Base-by-base conservation (phyloP, 2,797 vertebrate genomes). In the Sebastes alutus region DNA sequence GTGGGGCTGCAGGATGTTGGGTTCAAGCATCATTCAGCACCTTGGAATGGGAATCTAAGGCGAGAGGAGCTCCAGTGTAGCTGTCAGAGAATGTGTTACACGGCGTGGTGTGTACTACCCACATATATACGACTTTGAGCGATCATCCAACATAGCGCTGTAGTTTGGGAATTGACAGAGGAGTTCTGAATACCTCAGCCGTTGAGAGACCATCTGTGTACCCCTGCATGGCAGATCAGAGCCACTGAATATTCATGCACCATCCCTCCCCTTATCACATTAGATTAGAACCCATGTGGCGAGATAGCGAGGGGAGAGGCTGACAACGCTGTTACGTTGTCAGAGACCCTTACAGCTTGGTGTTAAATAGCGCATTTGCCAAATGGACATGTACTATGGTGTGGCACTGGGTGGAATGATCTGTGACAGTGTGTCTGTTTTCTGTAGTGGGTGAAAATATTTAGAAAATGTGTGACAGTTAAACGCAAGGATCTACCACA, bases 221-320 rank as follows among this genome's bases (percentile, higher is more conserved):
- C 87, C 84, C 83, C 91, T 87, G 94, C 93, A 82, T 89, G 90
- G 89, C 93, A 88, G 92, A 93, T 93, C 92, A 90, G 78, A 89
- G 77, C 83, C 89, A 64, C 92, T 96, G 95, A 96, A 96, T 96
- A 96, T 96, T 95, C 95, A 96, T 96, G 88, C 75, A 0, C 88
- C 92, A 88, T 90, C 90, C 90, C 87, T 92, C 86, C 85, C 86
- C 91, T 95, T 92, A 93, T 96, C 93, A 89, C 94, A 94, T 95
- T 95, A 95, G 92, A 95, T 96, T 94, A 95, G 91, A 87, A 86
- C 89, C 86, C 94, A 94, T 93, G 94, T 92, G 93, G 93, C 52
- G 92, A 89, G 91, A 79, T 86, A 88, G 92, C 89, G 87, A 86
- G 88, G 83, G 86, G 87, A 93, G 85, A 91, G 89, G 90, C 90